These are phyloP conservation scores for Oryctes rhinoceros DNA, from an alignment of 1,140 invertebrate species.

Conservation along the genomic window DNA sequence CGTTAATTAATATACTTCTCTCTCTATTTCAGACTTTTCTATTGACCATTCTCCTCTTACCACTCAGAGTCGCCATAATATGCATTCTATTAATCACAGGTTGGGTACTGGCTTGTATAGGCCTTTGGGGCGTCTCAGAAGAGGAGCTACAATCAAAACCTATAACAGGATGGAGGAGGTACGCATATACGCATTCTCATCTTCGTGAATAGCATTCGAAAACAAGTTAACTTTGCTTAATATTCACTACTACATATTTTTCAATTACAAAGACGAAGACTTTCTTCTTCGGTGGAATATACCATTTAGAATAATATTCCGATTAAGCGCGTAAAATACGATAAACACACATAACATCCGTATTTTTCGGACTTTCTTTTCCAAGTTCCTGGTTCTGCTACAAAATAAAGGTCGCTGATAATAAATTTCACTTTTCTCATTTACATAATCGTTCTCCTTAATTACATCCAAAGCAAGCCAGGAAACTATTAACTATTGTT, in stretches of 20 bases:
- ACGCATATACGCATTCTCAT: slow-evolving; percentile 53
- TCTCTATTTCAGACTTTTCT: slow-evolving; percentile 77
- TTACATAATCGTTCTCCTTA: background rate
- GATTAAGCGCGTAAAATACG: background rate
- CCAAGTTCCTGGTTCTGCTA: background rate
- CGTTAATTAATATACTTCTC: background rate
- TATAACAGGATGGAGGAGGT: slow-evolving; percentile 85
- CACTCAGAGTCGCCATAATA: slow-evolving; percentile 79
- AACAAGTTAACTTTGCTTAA: no score
- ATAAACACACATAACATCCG: background rate
- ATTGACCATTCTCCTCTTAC: slow-evolving; percentile 79
- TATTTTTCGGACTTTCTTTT: background rate
- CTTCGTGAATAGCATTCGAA: no score
- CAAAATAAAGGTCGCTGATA: background rate
- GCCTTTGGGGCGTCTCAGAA: slow-evolving; percentile 78
- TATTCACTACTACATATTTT: no score
- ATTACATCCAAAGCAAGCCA: background rate
- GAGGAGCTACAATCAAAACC: slow-evolving; percentile 78
- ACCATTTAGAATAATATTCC: no score
- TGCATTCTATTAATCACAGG: slow-evolving; percentile 78
- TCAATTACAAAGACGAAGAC: no score
- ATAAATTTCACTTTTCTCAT: background rate
- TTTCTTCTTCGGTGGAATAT: no score
- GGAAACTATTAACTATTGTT: background rate
- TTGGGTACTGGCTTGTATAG: slow-evolving; percentile 82